Percentiles rank a stretch among this genome's conserved stretches.
These are phyloP conservation scores for Psilanteris sp. DNA, from an alignment of 1,140 invertebrate genomes.

Conservation along the genomic window DNA sequence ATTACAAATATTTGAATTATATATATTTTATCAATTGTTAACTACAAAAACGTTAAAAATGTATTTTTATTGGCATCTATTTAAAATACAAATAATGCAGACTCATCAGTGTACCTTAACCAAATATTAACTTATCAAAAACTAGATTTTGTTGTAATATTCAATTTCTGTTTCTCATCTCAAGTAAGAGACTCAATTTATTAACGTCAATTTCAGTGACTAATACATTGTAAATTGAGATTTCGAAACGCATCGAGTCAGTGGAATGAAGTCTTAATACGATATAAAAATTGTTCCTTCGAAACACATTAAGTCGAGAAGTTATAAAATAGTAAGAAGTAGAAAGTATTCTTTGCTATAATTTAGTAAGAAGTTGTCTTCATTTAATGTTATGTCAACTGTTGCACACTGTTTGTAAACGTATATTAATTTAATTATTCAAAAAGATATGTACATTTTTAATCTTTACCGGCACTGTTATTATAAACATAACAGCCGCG, in stretches of 20 bases:
- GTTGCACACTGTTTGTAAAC: too few relatives aligned
- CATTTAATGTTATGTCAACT: constrained; percentile 5
- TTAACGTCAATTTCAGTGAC: constrained; percentile 23
- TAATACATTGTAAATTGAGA: constrained; percentile 12
- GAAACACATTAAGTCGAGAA: not conserved
- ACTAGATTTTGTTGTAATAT: constrained; percentile 29
- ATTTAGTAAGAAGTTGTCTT: constrained; percentile 3
- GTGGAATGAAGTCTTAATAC: not conserved
- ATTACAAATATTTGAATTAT: too few relatives aligned
- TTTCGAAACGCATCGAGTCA: not conserved
- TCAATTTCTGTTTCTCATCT: constrained; percentile 32
- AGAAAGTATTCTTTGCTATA: too few relatives aligned
- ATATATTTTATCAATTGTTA: too few relatives aligned
- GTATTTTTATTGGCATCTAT: not conserved
- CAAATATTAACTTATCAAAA: constrained; percentile 31
- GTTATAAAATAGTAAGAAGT: too few relatives aligned
- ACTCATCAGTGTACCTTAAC: constrained; percentile 2
- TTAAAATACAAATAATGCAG: not conserved
- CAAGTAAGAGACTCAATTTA: constrained; percentile 24
- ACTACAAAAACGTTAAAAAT: not conserved
- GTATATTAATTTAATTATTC: too few relatives aligned
- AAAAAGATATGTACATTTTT: too few relatives aligned
- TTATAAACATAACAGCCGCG: too few relatives aligned
- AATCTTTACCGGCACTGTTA: too few relatives aligned
- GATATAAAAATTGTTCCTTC: constrained; percentile 1